Evolutionary conservation across 2,113 vertebrate genomes (phyloP), one percentile per base, ranked within the genome.

Genomic region (Mirounga angustirostris): DNA sequence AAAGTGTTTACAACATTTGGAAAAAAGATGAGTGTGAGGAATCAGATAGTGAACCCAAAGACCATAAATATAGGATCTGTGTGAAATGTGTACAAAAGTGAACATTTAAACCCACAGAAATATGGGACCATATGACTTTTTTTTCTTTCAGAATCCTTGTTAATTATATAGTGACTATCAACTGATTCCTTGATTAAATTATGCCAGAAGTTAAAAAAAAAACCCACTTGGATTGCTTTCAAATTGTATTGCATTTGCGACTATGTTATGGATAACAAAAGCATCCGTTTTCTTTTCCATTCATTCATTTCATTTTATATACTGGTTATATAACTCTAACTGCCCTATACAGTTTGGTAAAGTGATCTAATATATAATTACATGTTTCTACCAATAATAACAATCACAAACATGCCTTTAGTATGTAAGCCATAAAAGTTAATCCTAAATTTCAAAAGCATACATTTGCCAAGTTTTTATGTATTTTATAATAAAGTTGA

Each of bases 1-100:
- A 61, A 82, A 79, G 13, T 90, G 80, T 96, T 96, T 96, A 83
- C 82, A 97, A 61, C 22, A 95, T 79, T 87, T 97, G 71, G 56
- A 40, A 89, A 81, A 86, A 22, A 94, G 52, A 95, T 59, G 58
- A 91, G 63, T 82, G 2, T 83, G 7, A 94, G 28, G 33, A 92
- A 63, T 61, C 40, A 63, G 28, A 69, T 30, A 81, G 13, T 61
- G 59, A 97, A 78, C 12, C 43, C 50, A 76, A 56, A 16, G 7
- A 74, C 26, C 95, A 83, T 95, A 83, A 89, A 86, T 59, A 40
- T 2, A 74, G 26, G 26, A 81, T 65, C 43, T 83, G 73, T 78
- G 33, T 79, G 86, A 92, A 97, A 94, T 92, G 54, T 87, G 9
- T 50, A 59, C 10, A 54, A 43, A 91, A 91, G 24, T 96, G 65